Evolutionary conservation across 2,888 invertebrate genomes (phyloP).

Genomic region (Unio delphinus): DNA sequence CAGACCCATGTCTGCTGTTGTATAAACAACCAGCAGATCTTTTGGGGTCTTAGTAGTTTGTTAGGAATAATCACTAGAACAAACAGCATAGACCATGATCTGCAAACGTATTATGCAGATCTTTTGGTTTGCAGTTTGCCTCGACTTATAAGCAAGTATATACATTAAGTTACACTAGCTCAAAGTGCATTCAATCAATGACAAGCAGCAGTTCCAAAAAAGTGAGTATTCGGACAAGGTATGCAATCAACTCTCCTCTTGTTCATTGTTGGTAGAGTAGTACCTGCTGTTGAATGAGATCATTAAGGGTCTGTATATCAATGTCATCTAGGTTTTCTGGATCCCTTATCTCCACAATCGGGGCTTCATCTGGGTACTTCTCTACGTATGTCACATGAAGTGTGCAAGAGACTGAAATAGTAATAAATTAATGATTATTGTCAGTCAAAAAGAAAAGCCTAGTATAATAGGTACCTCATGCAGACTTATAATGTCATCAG

Average conservation of each 20-base stretch:
- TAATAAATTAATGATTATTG: background rate
- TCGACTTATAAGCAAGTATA: too few species aligned
- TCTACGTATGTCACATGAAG: conserved; percentile 87
- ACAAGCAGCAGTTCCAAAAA: background rate
- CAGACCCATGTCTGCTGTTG: too few species aligned
- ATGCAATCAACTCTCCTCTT: background rate
- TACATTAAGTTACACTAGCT: background rate
- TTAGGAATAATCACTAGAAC: too few species aligned
- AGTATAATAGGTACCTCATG: too few species aligned
- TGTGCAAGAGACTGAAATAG: conserved; percentile 77
- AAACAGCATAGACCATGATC: too few species aligned
- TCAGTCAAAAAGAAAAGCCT: background rate
- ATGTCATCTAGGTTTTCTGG: conserved; percentile 77
- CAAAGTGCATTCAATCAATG: background rate
- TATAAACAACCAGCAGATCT: too few species aligned
- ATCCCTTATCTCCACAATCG: conserved; percentile 81
- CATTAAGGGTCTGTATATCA: conserved; percentile 46
- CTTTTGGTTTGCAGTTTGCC: too few species aligned
- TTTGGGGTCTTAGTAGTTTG: too few species aligned
- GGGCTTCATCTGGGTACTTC: conserved; percentile 91
- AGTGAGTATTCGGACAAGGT: too few species aligned
- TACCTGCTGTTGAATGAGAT: conserved; percentile 61
- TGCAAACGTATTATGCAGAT: too few species aligned
- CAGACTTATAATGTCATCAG: too few species aligned
- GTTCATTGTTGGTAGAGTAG: background rate